Percentiles rank a stretch among this genome's conserved stretches.
Evolutionary conservation across 2,113 vertebrate species (phyloP).

Genomic region (Apteryx mantelli): DNA sequence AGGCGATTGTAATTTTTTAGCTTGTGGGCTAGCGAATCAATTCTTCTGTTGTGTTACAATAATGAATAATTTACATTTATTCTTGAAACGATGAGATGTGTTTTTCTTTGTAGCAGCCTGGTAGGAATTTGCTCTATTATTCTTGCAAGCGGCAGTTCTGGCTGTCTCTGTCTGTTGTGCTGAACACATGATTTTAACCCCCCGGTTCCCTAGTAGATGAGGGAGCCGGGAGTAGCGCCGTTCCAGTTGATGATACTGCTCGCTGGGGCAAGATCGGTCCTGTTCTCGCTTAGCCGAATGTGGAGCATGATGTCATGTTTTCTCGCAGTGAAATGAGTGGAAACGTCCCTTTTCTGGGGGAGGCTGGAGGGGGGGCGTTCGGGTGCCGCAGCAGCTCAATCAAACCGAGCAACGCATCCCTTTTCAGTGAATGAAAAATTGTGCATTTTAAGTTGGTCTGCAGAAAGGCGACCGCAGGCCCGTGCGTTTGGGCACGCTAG

Average conservation of each 20-base stretch:
- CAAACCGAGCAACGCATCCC: background rate
- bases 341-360: background rate
- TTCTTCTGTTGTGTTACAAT: background rate
- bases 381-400: constrained; percentile 5
- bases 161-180: background rate
- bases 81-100: background rate
- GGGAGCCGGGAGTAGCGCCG: background rate
- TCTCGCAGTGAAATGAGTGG: constrained; percentile 1
- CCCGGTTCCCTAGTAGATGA: background rate
- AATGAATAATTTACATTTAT: constrained; percentile 20
- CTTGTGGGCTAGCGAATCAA: background rate
- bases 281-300: constrained; percentile 21
- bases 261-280: constrained; percentile 27
- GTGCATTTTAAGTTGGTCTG: background rate
- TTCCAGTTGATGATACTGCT: background rate
- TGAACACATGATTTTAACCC: background rate
- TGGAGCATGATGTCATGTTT: constrained; percentile 32
- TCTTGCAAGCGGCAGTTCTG: background rate
- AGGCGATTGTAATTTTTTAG: background rate
- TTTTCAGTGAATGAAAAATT: background rate
- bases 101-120: background rate
- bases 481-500: background rate
- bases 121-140: background rate
- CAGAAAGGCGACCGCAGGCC: constrained; percentile 17
- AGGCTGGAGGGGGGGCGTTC: background rate